Evolutionary conservation across 2,888 invertebrate genomes (phyloP), one percentile per base, ranked within the genome.

Genomic region (Diachrysia chrysitis): DNA sequence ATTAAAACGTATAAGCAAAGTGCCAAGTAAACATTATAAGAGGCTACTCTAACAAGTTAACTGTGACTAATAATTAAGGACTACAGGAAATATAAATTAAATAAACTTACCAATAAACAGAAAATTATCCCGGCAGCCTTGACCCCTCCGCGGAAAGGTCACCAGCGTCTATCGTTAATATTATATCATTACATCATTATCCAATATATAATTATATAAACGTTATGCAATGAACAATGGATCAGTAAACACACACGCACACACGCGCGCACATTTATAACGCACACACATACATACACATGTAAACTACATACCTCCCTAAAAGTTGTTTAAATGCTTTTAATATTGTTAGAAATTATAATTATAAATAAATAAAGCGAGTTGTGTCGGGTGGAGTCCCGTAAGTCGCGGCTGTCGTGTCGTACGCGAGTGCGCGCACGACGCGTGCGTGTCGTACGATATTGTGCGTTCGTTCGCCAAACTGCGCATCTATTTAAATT

Each of bases 241-340:
- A 77, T 74, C 72, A 66, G 71, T 76, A 69, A 71, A 61, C 71
- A 82, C 84, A 81, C 81, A 71, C 69, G 63, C 71, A 66, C 63
- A 71, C 58, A 62, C 60, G 23, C 72, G 66, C 70, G 51, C 73
- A 66, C 68, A 61, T 54, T 60, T 66, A 59, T 66, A 63, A 69
- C 69, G 63, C 46, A 66, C 70, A 66, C 35, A 65, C 78, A 83
- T 21, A 81, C 83, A 84, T 79, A 83, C 81, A 83, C 78, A 81
- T 79, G 81, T 80, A 84, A 82, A 89, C 88, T 86, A 89, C 86
- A 83, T 82, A 87, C 86, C 87, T 82, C 87, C 85, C 88, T 86
- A 86, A 83, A 73, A 76, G 87, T 90, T 89, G 86, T 89, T 90
- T 93, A 93, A 94, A 93, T 93, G 93, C 94, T 90, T 90, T 78